Percentiles rank a stretch among this genome's conserved stretches.
phyloP scores from a whole-genome alignment of 2,113 vertebrate genomes.

The Triplophysa dalaica region DNA sequence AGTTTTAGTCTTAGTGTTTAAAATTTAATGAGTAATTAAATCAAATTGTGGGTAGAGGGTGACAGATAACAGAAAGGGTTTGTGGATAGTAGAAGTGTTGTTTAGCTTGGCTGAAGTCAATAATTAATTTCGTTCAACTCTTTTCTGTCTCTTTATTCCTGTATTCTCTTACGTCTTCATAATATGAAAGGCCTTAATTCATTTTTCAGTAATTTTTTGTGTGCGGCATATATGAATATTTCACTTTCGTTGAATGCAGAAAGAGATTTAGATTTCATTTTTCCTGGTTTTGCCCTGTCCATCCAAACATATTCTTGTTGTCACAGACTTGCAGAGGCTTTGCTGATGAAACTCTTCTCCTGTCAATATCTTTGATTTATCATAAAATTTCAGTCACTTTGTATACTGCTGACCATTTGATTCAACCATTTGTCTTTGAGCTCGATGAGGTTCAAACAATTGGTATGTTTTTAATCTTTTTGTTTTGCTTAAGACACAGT shows the following conservation, averaged over 20 bases:
- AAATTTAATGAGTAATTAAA: no score
- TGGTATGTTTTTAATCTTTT: neutral
- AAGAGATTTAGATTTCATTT: neutral
- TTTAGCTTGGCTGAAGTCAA: no score
- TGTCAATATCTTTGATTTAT: neutral
- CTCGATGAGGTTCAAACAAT: neutral
- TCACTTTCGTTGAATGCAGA: neutral
- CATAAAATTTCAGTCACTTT: no score
- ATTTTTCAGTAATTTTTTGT: neutral
- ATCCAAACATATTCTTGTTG: neutral
- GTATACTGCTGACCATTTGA: no score
- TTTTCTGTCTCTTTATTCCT: no score
- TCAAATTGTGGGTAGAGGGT: no score
- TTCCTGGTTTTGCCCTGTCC: neutral
- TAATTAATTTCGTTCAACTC: no score
- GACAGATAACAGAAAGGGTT: no score
- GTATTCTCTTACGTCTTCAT: no score
- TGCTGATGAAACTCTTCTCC: neutral
- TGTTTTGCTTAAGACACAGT: neutral
- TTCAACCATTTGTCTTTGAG: conserved; percentile 12
- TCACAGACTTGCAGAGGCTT: neutral
- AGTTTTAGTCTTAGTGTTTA: neutral
- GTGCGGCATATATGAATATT: no score
- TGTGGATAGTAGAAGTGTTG: no score
- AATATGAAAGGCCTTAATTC: neutral